A percentile compares a stretch with the other conserved stretches of the same genome.
Evolutionary conservation across 53 echinoderm and acorn worm genomes (phyloP).

Genomic region (Paelopatides confundens): DNA sequence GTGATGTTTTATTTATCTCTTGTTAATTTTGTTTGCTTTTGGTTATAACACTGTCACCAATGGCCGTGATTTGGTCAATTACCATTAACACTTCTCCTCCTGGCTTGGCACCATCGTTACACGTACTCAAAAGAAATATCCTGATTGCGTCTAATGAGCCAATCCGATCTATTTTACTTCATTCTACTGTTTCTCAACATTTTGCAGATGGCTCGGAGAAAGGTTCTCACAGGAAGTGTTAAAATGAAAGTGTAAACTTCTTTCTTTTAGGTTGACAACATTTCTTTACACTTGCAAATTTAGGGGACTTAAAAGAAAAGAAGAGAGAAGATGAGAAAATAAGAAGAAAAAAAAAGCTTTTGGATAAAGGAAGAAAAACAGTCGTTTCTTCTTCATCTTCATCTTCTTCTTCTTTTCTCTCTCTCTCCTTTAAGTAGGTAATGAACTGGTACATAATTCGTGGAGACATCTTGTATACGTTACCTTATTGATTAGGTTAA

Average conservation of each 20-base stretch:
- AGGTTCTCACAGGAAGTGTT: conserved; percentile 5
- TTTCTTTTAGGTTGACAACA: not conserved
- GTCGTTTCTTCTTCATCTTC: too few relatives aligned
- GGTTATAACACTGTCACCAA: conserved; percentile 34
- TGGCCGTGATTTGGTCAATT: conserved; percentile 8
- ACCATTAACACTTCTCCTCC: conserved; percentile 19
- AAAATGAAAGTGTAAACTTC: conserved; percentile 38
- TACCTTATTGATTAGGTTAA: conserved; percentile 16
- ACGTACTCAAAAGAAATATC: conserved; percentile 24
- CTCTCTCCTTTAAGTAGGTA: not conserved
- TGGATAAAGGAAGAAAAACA: too few relatives aligned
- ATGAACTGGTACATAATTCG: conserved; percentile 3
- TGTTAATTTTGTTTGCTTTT: conserved; percentile 40
- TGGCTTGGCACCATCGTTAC: conserved; percentile 24
- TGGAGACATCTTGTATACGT: conserved; percentile 23
- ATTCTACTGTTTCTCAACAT: not conserved
- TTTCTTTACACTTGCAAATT: not conserved
- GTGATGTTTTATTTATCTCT: conserved; percentile 43
- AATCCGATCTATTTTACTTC: conserved; percentile 22
- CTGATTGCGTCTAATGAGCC: conserved; percentile 30
- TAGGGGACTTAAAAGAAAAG: not conserved
- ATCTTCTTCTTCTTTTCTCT: too few relatives aligned
- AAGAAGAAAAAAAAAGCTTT: not conserved
- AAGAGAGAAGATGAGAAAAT: too few relatives aligned
- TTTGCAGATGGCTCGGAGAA: conserved; percentile 5